Conservation (phyloP, 2,113 vertebrate species). For the Microtus oregoni region DNA sequence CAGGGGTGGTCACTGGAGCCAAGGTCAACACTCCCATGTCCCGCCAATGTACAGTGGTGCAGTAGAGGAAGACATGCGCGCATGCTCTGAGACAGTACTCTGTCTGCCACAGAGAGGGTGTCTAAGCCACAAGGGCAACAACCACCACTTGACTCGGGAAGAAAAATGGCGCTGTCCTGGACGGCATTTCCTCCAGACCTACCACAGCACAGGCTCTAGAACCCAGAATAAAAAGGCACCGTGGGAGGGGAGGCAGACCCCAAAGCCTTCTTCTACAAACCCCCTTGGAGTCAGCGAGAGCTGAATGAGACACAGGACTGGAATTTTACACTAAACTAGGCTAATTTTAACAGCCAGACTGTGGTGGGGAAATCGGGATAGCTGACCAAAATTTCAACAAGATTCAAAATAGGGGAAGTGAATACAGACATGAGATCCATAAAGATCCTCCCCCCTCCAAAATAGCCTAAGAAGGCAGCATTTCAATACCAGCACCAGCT, state of each 20-base stretch:
- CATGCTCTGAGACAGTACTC: not conserved
- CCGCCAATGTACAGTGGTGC: not conserved
- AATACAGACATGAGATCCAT: not conserved
- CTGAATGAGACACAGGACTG: not conserved
- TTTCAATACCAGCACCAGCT: not conserved
- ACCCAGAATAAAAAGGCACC: fast-evolving
- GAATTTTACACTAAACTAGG: not conserved
- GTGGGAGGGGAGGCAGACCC: no score
- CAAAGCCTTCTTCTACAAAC: not conserved
- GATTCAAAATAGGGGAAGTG: not conserved
- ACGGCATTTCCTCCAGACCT: no score
- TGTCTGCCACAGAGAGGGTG: no score
- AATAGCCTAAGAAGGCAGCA: not conserved
- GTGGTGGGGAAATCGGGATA: not conserved
- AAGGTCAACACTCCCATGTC: not conserved
- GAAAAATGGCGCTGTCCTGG: not conserved
- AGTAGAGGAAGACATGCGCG: fast-evolving
- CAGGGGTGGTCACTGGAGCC: not conserved
- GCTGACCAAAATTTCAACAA: not conserved
- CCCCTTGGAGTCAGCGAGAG: not conserved
- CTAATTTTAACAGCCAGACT: conserved; percentile 15
- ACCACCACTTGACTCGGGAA: not conserved
- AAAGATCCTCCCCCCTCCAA: not conserved
- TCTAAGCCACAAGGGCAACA: not conserved
- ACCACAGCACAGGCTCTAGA: not conserved